phyloP scores from a whole-genome alignment of 2,797 vertebrate species.

The Cetoscarus ocellatus region DNA sequence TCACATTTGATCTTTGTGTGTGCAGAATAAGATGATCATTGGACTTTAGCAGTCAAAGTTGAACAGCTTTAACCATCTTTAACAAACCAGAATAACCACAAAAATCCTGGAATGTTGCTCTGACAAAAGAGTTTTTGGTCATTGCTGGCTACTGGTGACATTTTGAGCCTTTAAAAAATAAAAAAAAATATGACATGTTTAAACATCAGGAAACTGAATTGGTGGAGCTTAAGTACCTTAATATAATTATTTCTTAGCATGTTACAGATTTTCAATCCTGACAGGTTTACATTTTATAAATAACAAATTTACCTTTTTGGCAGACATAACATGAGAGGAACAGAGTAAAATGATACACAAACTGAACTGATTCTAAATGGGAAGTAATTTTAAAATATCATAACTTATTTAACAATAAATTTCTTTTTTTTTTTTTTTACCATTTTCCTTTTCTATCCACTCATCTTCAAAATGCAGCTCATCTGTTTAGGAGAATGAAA shows the following conservation, averaged over 20 bases:
- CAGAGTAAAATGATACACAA: not conserved
- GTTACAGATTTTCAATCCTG: no score
- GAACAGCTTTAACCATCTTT: not conserved
- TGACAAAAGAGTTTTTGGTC: not conserved
- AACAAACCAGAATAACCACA: not conserved
- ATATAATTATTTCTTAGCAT: no score
- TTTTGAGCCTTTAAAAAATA: no score
- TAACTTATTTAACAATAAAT: not conserved
- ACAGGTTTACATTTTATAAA: no score
- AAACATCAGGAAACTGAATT: no score
- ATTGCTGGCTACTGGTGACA: no score
- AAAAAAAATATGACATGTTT: no score
- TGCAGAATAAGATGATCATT: not conserved
- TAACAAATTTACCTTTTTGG: no score
- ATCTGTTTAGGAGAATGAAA: not conserved
- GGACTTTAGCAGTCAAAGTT: not conserved
- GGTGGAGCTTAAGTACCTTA: no score
- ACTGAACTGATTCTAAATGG: not conserved
- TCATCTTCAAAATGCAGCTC: not conserved
- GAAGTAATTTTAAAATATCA: slow-evolving; percentile 1
- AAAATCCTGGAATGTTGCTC: not conserved
- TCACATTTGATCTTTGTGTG: not conserved
- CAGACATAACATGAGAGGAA: no score
- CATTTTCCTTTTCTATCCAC: not conserved
- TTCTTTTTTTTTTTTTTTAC: no score